Evolutionary conservation across 2,113 vertebrate species (phyloP), one percentile per base, ranked within the genome.

Genomic region (Nyctibius bracteatus): DNA sequence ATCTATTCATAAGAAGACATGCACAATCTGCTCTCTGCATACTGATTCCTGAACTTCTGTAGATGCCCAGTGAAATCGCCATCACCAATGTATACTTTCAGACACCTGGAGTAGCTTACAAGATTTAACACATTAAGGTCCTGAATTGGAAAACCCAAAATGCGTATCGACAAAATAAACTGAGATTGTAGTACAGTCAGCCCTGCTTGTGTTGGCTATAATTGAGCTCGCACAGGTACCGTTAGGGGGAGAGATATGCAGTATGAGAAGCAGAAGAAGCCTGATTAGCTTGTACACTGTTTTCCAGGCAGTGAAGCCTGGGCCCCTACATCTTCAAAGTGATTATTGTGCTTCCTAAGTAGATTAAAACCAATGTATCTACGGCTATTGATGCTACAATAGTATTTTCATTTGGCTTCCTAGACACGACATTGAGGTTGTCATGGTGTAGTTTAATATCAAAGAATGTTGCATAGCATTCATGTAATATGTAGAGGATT

Each of bases 31-130:
- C 61, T 61, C n/a, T 74, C 43, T 92, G 23, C 35, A 8, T 68
- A 25, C 25, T 47, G 24, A 35, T 66, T 82, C 41, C 14, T 66
- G n/a, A 70, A 25, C 31, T 81, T 80, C 6, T 49, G 10, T 49
- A 30, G 31, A 14, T 41, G 22, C 41, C n/a, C 22, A 31, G 0
- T 77, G 81, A 85, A 80, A 39, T 65, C 71, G 20, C 14, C 22
- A 12, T 49, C 68, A 67, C 33, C 11, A 39, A 0, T 0, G 1
- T 35, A 14, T 21, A 17, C 20, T 67, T 71, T 41, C 24, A 70
- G 57, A 71, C 24, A 52, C 10, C 16, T 63, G 14, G 43, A 57
- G 4, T 5, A 68, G 35, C 4, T 86, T 80, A 43, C 27, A 58
- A 10, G n/a, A 49, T 52, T 73, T 77, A 25, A 23, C 22, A 30